A percentile compares a stretch with the other conserved stretches of the same genome.
Conservation (phyloP, 2,113 vertebrate species). For the Crotalus tigris region DNA sequence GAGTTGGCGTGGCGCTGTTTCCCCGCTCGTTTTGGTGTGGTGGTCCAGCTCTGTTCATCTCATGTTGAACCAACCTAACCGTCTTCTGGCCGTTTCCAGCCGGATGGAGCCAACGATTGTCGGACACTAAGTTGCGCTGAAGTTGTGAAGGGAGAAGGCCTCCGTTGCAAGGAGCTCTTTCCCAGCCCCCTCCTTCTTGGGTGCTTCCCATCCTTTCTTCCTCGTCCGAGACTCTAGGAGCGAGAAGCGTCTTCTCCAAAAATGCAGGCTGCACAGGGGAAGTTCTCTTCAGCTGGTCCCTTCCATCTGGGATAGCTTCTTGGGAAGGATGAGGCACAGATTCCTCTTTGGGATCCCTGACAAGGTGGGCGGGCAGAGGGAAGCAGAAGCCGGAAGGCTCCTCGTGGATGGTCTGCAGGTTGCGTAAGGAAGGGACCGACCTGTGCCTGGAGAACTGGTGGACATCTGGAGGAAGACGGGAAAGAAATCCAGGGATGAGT, state of each 20-base stretch:
- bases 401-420: slow-evolving; percentile 80
- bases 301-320: not conserved
- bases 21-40: not conserved
- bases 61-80: not conserved
- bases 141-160: not conserved
- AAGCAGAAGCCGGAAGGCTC: slow-evolving; percentile 61
- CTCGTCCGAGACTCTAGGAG: not conserved
- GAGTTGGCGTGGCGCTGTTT: not conserved
- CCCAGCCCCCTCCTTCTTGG: slow-evolving; percentile 2
- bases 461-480: slow-evolving; percentile 65
- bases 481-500: slow-evolving; percentile 13
- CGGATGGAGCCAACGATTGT: not conserved
- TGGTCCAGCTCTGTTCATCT: not conserved
- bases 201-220: not conserved
- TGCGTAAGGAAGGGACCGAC: slow-evolving; percentile 71
- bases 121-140: not conserved
- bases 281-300: slow-evolving; percentile 16
- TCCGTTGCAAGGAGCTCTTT: not conserved
- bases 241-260: slow-evolving; percentile 10
- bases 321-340: slow-evolving; percentile 34
- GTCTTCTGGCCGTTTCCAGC: slow-evolving; percentile 18
- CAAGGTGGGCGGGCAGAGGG: not conserved
- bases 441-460: slow-evolving; percentile 69
- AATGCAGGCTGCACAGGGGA: not conserved
- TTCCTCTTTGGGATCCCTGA: slow-evolving; percentile 46